These are phyloP conservation scores for Pteronura brasiliensis DNA, from an alignment of 2,113 vertebrate genomes.

Conservation along the genomic window DNA sequence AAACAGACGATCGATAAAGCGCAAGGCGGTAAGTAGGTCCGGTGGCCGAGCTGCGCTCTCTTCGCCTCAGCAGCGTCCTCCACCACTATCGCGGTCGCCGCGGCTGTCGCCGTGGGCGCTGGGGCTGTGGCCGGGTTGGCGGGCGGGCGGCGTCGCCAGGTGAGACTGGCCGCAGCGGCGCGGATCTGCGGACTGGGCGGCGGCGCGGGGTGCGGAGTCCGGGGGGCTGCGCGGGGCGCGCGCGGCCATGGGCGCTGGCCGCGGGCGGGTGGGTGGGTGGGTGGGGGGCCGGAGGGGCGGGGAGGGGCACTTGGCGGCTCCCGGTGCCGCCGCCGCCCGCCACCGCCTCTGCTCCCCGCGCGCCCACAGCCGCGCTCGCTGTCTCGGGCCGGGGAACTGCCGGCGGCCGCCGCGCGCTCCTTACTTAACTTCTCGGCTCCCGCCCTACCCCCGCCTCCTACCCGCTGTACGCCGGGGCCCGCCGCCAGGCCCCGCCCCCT, in stretches of 20 bases:
- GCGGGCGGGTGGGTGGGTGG: constrained; percentile 68
- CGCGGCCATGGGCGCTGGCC: constrained; percentile 73
- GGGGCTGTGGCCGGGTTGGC: constrained; percentile 61
- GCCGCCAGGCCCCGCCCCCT: constrained; percentile 62
- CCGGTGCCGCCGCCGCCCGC: constrained; percentile 56
- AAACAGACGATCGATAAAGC: constrained; percentile 60
- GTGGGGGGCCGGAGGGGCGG: constrained; percentile 58
- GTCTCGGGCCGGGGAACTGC: constrained; percentile 72
- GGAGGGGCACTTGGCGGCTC: constrained; percentile 48
- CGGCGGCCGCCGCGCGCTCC: constrained; percentile 71
- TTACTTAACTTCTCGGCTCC: constrained; percentile 82
- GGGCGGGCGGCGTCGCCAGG: constrained; percentile 72
- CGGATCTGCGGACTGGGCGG: constrained; percentile 56
- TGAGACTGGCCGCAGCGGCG: constrained; percentile 65
- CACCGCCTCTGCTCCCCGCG: constrained; percentile 53
- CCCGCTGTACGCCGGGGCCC: constrained; percentile 70
- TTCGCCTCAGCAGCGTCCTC: constrained; percentile 50
- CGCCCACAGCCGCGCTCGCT: constrained; percentile 57
- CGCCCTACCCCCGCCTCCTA: constrained; percentile 56
- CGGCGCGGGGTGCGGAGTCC: constrained; percentile 57
- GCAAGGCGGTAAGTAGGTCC: constrained; percentile 42
- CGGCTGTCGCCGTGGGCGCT: constrained; percentile 45
- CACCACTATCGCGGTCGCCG: constrained; percentile 56
- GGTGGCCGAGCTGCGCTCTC: constrained; percentile 43
- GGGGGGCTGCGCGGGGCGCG: constrained; percentile 53